These are phyloP conservation scores for Willisornis vidua DNA, from an alignment of 2,113 vertebrate species.

Conservation along the genomic window DNA sequence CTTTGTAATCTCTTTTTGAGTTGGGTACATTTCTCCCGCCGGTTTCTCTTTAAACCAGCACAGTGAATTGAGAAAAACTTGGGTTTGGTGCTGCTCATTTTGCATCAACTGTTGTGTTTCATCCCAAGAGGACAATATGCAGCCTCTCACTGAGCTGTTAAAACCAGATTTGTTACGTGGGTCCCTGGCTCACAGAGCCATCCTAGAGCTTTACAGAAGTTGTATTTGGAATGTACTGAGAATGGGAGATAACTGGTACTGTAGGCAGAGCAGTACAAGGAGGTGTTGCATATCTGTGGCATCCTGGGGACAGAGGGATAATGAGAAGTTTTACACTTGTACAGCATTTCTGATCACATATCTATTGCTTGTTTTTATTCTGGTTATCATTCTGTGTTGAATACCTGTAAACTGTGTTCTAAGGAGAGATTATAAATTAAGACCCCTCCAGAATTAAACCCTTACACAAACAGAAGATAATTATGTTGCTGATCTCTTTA, in stretches of 20 bases:
- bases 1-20: too few species aligned
- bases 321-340: neutral
- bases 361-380: neutral
- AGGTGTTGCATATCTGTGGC: neutral
- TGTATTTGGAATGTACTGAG: neutral
- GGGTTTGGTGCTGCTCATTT: neutral
- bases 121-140: neutral
- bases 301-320: neutral
- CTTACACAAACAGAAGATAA: neutral
- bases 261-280: neutral
- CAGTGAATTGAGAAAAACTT: neutral
- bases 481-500: neutral
- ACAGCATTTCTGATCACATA: neutral
- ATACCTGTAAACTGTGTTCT: neutral
- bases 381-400: neutral
- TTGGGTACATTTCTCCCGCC: too few species aligned
- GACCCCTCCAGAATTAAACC: neutral
- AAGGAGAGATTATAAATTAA: neutral
- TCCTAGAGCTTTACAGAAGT: neutral
- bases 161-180: neutral
- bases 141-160: neutral
- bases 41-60: too few species aligned
- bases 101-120: neutral
- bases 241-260: neutral
- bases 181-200: neutral